A percentile compares a stretch with the other conserved stretches of the same genome.
phyloP scores from a whole-genome alignment of 2,888 invertebrate species.

The Colletes collaris region DNA sequence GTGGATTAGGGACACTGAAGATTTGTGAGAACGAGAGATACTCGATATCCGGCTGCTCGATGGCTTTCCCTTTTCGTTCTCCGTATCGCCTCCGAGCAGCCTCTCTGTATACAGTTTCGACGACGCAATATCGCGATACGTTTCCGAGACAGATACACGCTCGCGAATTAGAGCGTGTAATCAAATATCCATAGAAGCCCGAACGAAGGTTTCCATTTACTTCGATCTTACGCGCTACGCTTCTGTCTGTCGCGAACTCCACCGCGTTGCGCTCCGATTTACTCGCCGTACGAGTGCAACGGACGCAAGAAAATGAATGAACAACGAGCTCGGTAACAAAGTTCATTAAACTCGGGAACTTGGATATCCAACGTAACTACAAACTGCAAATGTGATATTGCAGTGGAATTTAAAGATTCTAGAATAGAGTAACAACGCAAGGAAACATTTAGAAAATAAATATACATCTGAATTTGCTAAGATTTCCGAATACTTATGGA shows the following conservation, averaged over 20 bases:
- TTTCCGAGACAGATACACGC: slow-evolving; percentile 31
- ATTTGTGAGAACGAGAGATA: slow-evolving; percentile 67
- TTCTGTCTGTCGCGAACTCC: neutral
- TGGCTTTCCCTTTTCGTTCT: slow-evolving; percentile 55
- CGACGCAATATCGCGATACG: slow-evolving; percentile 49
- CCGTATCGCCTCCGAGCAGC: slow-evolving; percentile 47
- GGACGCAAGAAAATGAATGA: too few species aligned
- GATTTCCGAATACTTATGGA: too few species aligned
- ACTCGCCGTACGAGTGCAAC: neutral
- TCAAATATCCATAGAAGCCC: slow-evolving; percentile 44
- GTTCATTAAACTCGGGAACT: too few species aligned
- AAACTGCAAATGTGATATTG: too few species aligned
- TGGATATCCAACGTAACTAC: too few species aligned
- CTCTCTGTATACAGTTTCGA: slow-evolving; percentile 43
- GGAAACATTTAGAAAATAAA: too few species aligned
- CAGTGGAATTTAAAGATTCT: too few species aligned
- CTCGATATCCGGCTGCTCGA: slow-evolving; percentile 51
- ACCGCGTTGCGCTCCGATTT: neutral
- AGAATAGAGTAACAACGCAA: too few species aligned
- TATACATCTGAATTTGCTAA: too few species aligned
- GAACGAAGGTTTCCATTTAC: slow-evolving; percentile 27
- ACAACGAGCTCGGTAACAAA: too few species aligned
- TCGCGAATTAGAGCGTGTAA: slow-evolving; percentile 54
- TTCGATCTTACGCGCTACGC: neutral
- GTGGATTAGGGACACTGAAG: slow-evolving; percentile 64